These are phyloP conservation scores for Mixornis gularis DNA, from an alignment of 2,113 vertebrate genomes.

Conservation along the genomic window DNA sequence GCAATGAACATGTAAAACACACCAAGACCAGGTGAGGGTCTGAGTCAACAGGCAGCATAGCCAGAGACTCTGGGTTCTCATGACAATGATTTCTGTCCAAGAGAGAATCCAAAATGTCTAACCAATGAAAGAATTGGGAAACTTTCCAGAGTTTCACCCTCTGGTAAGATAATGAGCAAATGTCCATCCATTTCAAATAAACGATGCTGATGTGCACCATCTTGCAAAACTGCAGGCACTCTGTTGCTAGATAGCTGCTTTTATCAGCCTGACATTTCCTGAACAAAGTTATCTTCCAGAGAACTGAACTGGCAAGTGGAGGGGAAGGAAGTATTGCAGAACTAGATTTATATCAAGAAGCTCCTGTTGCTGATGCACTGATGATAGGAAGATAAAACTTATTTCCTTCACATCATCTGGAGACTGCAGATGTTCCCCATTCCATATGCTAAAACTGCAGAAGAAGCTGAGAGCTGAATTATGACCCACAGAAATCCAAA, in stretches of 20 bases:
- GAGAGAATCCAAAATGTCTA: neutral
- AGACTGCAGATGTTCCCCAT: conserved; percentile 29
- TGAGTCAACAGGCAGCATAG: neutral
- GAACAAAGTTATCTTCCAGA: conserved; percentile 31
- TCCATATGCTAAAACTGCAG: neutral
- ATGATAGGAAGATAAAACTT: conserved; percentile 40
- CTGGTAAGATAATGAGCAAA: neutral
- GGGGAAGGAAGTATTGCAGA: conserved; percentile 31
- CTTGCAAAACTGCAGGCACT: neutral
- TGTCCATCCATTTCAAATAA: neutral
- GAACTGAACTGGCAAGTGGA: conserved; percentile 23
- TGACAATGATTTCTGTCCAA: neutral
- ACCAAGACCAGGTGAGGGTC: neutral
- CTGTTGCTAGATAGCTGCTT: conserved; percentile 13
- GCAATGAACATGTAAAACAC: neutral
- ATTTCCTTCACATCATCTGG: conserved; percentile 16
- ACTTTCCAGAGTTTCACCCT: neutral
- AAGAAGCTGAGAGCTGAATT: neutral
- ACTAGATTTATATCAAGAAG: conserved; percentile 51
- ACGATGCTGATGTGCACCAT: neutral
- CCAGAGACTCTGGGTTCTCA: neutral
- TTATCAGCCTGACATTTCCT: conserved; percentile 37
- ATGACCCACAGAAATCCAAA: neutral
- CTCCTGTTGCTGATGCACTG: conserved; percentile 37
- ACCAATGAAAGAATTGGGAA: neutral